Conservation (phyloP, 1,140 invertebrate genomes). For the Atta cephalotes region DNA sequence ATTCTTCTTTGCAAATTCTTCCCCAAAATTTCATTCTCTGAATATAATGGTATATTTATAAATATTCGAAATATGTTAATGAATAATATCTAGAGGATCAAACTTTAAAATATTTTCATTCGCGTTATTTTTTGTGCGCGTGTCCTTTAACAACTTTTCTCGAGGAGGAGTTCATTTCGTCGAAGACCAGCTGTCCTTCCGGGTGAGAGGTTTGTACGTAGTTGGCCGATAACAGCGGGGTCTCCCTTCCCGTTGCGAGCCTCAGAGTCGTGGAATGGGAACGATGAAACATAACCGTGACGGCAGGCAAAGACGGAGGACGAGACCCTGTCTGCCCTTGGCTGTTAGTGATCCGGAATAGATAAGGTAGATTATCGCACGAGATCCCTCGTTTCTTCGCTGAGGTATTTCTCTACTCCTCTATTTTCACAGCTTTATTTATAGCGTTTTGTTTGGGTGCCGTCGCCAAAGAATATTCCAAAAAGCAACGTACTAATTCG, state of each 20-base stretch:
- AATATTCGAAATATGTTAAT: not conserved
- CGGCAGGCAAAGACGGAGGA: not conserved
- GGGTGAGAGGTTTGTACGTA: conserved; percentile 68
- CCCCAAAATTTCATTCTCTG: not conserved
- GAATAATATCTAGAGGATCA: not conserved
- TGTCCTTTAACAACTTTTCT: not conserved
- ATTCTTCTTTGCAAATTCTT: not conserved
- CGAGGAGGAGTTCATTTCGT: conserved; percentile 70
- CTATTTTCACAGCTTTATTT: conserved; percentile 39
- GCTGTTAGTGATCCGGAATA: conserved; percentile 56
- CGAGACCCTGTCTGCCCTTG: conserved; percentile 39
- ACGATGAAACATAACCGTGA: conserved; percentile 52
- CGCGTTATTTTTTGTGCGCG: conserved; percentile 16
- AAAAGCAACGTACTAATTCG: conserved; percentile 6
- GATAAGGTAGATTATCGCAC: conserved; percentile 70
- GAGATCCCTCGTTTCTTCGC: conserved; percentile 22
- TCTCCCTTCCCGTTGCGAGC: conserved; percentile 11
- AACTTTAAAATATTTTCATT: not conserved
- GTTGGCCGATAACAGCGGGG: conserved; percentile 57
- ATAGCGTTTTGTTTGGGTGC: conserved; percentile 17
- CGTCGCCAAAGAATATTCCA: not conserved
- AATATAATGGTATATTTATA: not conserved
- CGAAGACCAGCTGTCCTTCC: conserved; percentile 80
- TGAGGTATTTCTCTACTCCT: not conserved
- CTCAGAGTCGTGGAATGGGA: not conserved